Evolutionary conservation across 2,797 vertebrate genomes (phyloP), one percentile per base, ranked within the genome.

Genomic region (Gymnoscopelus braueri): DNA sequence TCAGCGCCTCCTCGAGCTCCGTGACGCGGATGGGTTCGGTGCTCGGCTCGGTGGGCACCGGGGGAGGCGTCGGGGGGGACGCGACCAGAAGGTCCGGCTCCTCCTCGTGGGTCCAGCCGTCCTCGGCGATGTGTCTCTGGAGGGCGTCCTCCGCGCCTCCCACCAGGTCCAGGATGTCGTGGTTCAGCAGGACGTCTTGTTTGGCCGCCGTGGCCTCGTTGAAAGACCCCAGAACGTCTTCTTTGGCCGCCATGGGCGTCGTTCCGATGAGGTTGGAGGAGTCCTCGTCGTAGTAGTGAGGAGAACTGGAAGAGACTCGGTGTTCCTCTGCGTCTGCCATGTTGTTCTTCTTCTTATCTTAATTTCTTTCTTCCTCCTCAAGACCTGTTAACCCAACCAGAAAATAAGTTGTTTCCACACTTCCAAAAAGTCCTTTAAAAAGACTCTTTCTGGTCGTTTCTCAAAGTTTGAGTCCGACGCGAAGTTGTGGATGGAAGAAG

Each of bases 271-370:
- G 78, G 2, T 89, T 84, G 55, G 80, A 71, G 63, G 35, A 44
- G 39, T 2, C 7, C 56, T 78, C 87, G 0, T 89, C 90, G 11
- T 47, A 73, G 51, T 87, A 82, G 32, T 89, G 73, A 67, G 86
- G 69, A 55, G 91, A 89, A 59, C 82, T 90, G 63, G 93, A 91
- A 5, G 93, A 93, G 60, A 93, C 89, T 53, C 73, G 64, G 39
- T 79, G 83, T 24, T 87, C 84, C 44, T 89, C 88, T 74, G 60
- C 59, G 90, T 94, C 94, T 93, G 92, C 93, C 94, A 95, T 94
- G 65, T 88, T 91, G 68, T 8, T 85, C 44, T 72, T 85, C 44
- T 72, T 29, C 26, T 29, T 29, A 29, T 29, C 26, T 29, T 4
- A 8, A 39, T 29, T 29, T 29, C 26, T 29, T 29, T 29, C 26